Base-by-base conservation (phyloP, 2,888 invertebrate species). In the Isoperla grammatica region DNA sequence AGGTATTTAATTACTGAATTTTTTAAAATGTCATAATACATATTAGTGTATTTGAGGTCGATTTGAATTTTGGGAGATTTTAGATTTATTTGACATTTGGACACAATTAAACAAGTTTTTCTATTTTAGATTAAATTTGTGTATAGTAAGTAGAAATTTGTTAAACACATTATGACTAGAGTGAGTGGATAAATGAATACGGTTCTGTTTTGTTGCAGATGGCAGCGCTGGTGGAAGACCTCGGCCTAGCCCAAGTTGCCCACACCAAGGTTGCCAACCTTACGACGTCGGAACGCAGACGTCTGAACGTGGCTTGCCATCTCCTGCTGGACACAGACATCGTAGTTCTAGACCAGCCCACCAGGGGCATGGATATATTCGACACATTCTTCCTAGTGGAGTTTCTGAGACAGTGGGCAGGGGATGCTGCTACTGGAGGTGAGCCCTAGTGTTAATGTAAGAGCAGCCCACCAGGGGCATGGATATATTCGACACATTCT, bases 401-500 rank as follows among this genome's bases (percentile, higher is more conserved):
- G 73, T 96, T 95, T 73, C 76, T 96, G 65, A 82, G 95, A 65
- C 94, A 95, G 72, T 96, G 95, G 92, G 90, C 91, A 23, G 76
- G 75, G 2, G 75, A 75, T 9, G 71, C 72, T 12, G 75, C 73
- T n/a, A 73, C 73, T 17, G 57, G 55, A 43, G 57, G 63, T 60
- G 35, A 22, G 42, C 12, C 29, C 29, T 29, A 8, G n/a, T n/a
- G n/a, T n/a, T n/a, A n/a, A n/a, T n/a, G n/a, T n/a, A n/a, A n/a
- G 95, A 95, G 73, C 90, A 94, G 74, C 91, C 95, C 0, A 89
- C 90, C 0, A 83, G 85, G 69, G 90, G 88, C 60, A 88, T 93
- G 85, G 95, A 96, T 71, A 94, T 96, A 64, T 95, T 96, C 69
- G 96, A 96, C 71, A 93, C 95, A 0, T 96, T 95, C 75, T 96